phyloP scores from a whole-genome alignment of 2,113 vertebrate genomes.

The Erythrocercus mccallii region DNA sequence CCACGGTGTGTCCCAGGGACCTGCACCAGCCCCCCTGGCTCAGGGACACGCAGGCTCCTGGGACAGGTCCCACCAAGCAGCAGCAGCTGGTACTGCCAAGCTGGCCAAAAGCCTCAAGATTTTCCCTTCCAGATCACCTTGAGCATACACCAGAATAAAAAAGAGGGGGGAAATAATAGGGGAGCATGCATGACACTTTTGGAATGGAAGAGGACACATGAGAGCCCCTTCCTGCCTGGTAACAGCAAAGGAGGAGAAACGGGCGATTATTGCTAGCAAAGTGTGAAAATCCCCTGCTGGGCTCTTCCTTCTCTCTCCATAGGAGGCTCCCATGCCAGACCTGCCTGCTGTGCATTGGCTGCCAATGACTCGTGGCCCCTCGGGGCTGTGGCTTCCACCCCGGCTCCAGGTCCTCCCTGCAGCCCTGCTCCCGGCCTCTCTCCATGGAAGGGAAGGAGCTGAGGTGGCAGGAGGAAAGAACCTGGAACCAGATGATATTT shows the following conservation, averaged over 20 bases:
- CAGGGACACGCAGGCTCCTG: not conserved
- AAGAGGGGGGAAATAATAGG: accelerated
- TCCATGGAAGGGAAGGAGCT: not conserved
- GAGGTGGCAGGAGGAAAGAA: not conserved
- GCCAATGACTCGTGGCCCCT: not conserved
- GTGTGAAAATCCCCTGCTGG: not conserved
- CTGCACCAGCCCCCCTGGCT: not conserved
- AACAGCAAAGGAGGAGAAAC: not conserved
- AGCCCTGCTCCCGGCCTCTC: not conserved
- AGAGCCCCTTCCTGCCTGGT: not conserved
- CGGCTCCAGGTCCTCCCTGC: not conserved
- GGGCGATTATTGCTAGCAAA: not conserved
- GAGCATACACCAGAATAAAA: not conserved
- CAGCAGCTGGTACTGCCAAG: not conserved
- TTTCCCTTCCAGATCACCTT: not conserved
- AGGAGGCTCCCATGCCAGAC: not conserved
- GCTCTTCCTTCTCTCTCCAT: not conserved
- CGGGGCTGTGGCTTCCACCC: accelerated
- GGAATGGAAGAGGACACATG: not conserved
- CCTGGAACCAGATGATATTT: not conserved
- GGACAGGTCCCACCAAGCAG: not conserved
- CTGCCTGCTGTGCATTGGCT: not conserved
- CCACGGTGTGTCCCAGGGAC: not conserved
- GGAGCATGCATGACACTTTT: accelerated
- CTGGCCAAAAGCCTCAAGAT: not conserved